Evolutionary conservation across 2,113 vertebrate genomes (phyloP).

Genomic region (Clupea harengus): DNA sequence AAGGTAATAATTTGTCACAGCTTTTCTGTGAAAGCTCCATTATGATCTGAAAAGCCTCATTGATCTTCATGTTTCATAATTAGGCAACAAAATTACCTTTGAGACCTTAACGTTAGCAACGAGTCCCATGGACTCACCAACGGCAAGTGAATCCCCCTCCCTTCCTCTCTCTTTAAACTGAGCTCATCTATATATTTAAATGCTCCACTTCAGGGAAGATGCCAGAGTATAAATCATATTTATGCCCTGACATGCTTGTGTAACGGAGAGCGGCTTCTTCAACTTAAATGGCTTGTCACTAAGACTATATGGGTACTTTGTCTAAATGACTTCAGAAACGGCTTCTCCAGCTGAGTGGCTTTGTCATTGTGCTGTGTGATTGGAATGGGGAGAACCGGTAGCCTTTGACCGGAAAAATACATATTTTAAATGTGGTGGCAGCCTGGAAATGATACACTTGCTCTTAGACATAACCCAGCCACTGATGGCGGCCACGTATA

Average conservation of each 20-base stretch:
- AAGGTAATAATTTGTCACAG: not conserved
- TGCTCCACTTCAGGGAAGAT: conserved; percentile 1
- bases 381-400: not conserved
- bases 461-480: not conserved
- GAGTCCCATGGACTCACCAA: not conserved
- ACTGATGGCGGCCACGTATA: not conserved
- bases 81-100: not conserved
- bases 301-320: conserved; percentile 20
- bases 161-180: not conserved
- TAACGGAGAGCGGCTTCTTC: conserved; percentile 2
- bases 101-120: not conserved
- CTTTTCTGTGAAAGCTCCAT: not conserved
- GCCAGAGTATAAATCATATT: conserved; percentile 24
- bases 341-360: not conserved
- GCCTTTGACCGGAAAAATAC: not conserved
- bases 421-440: conserved; percentile 3
- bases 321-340: not conserved
- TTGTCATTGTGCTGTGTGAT: not conserved
- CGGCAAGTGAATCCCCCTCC: not conserved
- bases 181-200: conserved; percentile 26
- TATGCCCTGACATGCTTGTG: conserved; percentile 12
- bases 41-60: not conserved
- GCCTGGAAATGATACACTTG: not conserved
- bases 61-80: conserved; percentile 14
- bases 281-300: conserved; percentile 15